A percentile compares a stretch with the other conserved stretches of the same genome.
phyloP scores from a whole-genome alignment of 2,113 vertebrate species.

The Alethe diademata region DNA sequence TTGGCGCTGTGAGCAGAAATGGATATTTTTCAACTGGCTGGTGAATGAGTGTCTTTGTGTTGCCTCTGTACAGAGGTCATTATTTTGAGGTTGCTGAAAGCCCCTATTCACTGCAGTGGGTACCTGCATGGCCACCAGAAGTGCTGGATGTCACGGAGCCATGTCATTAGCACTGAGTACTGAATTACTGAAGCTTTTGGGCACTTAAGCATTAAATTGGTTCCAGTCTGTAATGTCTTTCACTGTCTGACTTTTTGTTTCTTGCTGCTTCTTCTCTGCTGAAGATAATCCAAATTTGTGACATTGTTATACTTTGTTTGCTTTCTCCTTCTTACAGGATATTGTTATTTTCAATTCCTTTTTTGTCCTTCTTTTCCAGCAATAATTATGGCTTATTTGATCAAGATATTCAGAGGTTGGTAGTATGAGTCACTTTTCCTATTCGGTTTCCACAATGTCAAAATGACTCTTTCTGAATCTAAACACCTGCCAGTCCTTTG shows the following conservation, averaged over 20 bases:
- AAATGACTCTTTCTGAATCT: background rate
- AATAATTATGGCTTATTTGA: background rate
- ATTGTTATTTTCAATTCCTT: background rate
- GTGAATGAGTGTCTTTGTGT: background rate
- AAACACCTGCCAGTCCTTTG: background rate
- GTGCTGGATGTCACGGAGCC: background rate
- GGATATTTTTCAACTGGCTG: background rate
- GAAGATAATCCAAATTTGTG: background rate
- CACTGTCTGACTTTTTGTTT: background rate
- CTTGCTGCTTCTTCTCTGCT: background rate
- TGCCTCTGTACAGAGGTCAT: background rate
- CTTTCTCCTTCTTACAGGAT: background rate
- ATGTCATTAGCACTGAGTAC: background rate
- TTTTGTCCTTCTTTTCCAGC: background rate
- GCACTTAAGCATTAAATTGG: background rate
- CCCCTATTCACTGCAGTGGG: background rate
- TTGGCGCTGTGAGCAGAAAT: background rate
- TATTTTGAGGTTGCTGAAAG: background rate
- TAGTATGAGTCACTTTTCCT: background rate
- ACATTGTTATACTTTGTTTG: background rate
- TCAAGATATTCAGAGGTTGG: background rate
- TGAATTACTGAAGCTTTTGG: background rate
- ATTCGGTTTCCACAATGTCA: background rate
- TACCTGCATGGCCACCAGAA: background rate
- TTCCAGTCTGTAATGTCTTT: background rate